A percentile compares a stretch with the other conserved stretches of the same genome.
Evolutionary conservation across 64 coral and sea anemone genomes (phyloP).

Genomic region (Montipora capricornis): DNA sequence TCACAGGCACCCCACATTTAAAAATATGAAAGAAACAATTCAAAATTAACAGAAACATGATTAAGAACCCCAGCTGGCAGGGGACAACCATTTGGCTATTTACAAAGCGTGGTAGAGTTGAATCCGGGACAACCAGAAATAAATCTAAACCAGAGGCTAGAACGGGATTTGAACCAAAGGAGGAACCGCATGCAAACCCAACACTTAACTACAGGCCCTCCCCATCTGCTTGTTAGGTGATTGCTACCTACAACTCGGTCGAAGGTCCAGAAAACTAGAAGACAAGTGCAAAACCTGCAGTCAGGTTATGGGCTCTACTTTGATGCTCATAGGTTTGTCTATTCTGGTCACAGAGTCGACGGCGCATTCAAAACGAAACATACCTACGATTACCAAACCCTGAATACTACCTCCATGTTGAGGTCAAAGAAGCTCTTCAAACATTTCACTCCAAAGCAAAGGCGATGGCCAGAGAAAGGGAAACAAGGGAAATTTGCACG

Average conservation of each 20-base stretch:
- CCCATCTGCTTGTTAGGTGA: too few relatives aligned
- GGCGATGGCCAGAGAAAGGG: not conserved
- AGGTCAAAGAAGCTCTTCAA: slow-evolving; percentile 12
- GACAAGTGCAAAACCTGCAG: slow-evolving; percentile 17
- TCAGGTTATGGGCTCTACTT: slow-evolving; percentile 15
- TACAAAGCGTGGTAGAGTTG: too few relatives aligned
- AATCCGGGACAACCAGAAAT: too few relatives aligned
- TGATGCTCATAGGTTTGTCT: not conserved
- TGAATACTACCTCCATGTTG: slow-evolving; percentile 29
- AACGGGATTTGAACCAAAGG: too few relatives aligned
- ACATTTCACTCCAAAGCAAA: slow-evolving; percentile 2
- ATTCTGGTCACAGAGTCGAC: slow-evolving; percentile 11
- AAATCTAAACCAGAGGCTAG: too few relatives aligned
- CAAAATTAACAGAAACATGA: not conserved
- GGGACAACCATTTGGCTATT: too few relatives aligned
- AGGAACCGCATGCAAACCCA: too few relatives aligned
- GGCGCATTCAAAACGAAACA: not conserved
- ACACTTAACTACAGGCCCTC: too few relatives aligned
- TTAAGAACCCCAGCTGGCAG: too few relatives aligned
- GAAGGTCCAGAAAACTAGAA: not conserved
- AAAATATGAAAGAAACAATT: not conserved
- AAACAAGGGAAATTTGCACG: not conserved
- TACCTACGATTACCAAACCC: slow-evolving; percentile 11
- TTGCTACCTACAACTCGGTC: not conserved
- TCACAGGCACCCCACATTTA: too few relatives aligned